Conservation (phyloP, 2,888 invertebrate genomes). For the Campaea margaritaria region DNA sequence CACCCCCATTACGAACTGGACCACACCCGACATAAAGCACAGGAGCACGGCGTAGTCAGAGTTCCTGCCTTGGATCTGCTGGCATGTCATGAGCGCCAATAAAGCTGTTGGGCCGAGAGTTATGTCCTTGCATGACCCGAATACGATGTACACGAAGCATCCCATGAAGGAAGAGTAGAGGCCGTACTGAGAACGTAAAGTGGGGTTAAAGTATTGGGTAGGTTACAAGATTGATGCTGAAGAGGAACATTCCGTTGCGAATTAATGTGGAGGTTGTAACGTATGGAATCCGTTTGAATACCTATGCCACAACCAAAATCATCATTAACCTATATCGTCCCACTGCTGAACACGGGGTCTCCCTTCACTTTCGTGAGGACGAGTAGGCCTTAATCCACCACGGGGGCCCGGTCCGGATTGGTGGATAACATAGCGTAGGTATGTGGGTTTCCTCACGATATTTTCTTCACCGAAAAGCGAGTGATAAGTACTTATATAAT, state of each 20-base stretch:
- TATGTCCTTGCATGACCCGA: slow-evolving; percentile 95
- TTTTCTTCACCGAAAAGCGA: too few species aligned
- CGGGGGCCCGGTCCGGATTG: too few species aligned
- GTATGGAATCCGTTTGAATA: too few species aligned
- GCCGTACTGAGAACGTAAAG: slow-evolving; percentile 89
- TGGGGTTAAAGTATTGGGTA: slow-evolving; percentile 25
- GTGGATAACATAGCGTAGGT: too few species aligned
- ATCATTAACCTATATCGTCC: too few species aligned
- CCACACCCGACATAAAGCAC: slow-evolving; percentile 92
- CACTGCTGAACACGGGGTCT: too few species aligned
- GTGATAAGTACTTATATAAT: too few species aligned
- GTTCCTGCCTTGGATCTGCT: slow-evolving; percentile 89
- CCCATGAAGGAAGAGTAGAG: slow-evolving; percentile 98
- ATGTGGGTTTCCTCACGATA: too few species aligned
- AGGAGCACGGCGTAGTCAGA: slow-evolving; percentile 92
- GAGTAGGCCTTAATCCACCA: too few species aligned
- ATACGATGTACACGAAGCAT: slow-evolving; percentile 95
- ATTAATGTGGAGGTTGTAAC: slow-evolving; percentile 4
- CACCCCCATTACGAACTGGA: slow-evolving; percentile 93
- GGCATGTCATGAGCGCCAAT: slow-evolving; percentile 95
- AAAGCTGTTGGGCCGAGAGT: slow-evolving; percentile 97
- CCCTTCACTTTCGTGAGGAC: too few species aligned
- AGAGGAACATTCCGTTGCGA: neutral
- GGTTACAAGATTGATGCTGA: slow-evolving; percentile 11
- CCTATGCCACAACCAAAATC: too few species aligned